Percentiles rank a stretch among this genome's conserved stretches.
phyloP scores from a whole-genome alignment of 2,113 vertebrate species.

The Nasalis larvatus region DNA sequence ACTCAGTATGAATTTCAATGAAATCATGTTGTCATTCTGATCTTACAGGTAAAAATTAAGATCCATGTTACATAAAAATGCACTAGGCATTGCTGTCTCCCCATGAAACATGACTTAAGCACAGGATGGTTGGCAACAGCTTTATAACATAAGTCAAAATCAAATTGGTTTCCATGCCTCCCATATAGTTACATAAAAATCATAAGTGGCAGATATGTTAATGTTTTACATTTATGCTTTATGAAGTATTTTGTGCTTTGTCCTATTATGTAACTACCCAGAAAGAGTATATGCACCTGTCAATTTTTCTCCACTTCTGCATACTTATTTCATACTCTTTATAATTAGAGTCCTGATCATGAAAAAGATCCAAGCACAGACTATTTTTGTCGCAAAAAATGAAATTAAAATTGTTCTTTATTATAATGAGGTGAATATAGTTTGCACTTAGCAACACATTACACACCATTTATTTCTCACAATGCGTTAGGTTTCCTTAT shows the following conservation, averaged over 20 bases:
- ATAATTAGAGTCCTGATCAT: slow-evolving; percentile 7
- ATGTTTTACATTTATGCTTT: slow-evolving; percentile 51
- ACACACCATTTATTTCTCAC: neutral
- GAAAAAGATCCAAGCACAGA: neutral
- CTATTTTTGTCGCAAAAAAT: slow-evolving; percentile 12
- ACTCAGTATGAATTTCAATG: neutral
- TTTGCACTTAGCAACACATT: neutral
- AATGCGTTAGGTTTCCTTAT: neutral
- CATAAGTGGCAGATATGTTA: slow-evolving; percentile 33
- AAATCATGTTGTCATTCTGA: neutral
- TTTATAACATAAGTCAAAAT: slow-evolving; percentile 63
- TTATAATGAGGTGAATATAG: neutral
- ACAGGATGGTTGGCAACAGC: slow-evolving; percentile 45
- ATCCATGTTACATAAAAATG: neutral
- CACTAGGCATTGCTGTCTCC: neutral
- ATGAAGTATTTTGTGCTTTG: slow-evolving; percentile 37
- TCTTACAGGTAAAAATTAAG: neutral
- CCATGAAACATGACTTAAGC: slow-evolving; percentile 38
- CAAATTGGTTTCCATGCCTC: slow-evolving; percentile 66
- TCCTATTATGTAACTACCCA: slow-evolving; percentile 59
- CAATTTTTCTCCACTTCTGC: slow-evolving; percentile 28
- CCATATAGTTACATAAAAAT: slow-evolving; percentile 64
- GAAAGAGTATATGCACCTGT: slow-evolving; percentile 23
- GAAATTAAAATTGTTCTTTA: neutral
- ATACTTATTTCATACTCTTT: slow-evolving; percentile 28